These are phyloP conservation scores for Gymnothorax javanicus DNA, from an alignment of 2,797 vertebrate genomes.

Conservation along the genomic window DNA sequence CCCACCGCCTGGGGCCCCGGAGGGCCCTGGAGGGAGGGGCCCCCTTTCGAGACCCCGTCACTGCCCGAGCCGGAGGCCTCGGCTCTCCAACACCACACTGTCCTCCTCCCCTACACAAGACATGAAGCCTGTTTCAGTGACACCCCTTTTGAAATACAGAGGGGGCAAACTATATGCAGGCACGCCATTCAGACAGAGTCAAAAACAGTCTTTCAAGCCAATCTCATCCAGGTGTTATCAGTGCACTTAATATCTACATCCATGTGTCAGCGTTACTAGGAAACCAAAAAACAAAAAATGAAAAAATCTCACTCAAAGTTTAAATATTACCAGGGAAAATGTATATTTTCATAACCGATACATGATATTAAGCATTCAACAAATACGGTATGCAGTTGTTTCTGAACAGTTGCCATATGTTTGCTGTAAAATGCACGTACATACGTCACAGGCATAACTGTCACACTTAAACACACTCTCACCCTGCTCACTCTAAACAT, in stretches of 20 bases:
- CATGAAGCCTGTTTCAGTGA: not conserved
- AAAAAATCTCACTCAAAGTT: not conserved
- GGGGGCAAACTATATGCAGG: not conserved
- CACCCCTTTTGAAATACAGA: too few species aligned
- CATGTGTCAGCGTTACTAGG: not conserved
- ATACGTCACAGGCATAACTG: not conserved
- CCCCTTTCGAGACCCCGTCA: slow-evolving; percentile 25
- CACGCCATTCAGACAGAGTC: not conserved
- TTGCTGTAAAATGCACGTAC: not conserved
- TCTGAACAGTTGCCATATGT: not conserved
- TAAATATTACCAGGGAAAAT: not conserved
- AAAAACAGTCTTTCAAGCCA: not conserved
- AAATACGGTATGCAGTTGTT: not conserved
- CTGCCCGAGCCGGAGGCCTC: slow-evolving; percentile 25
- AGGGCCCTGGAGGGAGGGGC: slow-evolving; percentile 45
- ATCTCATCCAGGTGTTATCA: not conserved
- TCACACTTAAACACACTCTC: not conserved
- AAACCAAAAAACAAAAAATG: not conserved
- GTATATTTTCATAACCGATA: not conserved
- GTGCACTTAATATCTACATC: not conserved
- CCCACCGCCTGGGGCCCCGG: slow-evolving; percentile 45
- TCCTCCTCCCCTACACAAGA: slow-evolving; percentile 31
- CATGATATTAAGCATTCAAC: not conserved
- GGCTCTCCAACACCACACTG: slow-evolving; percentile 21
- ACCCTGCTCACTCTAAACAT: not conserved